Base-by-base conservation (phyloP, 2,888 invertebrate species). In the Monopis laevigella region DNA sequence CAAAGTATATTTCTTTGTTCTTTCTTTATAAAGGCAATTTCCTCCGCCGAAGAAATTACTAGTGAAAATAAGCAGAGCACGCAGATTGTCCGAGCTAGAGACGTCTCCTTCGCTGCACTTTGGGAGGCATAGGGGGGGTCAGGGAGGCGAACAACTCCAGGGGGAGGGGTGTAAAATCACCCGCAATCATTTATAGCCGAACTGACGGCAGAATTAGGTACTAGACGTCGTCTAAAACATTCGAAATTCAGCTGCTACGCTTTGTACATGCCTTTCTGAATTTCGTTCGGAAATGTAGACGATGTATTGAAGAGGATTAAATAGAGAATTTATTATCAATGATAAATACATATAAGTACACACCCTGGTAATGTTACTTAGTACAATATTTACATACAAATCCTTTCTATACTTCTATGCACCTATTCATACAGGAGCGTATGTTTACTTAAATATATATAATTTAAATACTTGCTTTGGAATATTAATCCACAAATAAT, bases 161-260 rank as follows among this genome's bases (percentile, higher is more conserved):
- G 75, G 75, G 66, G 69, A 75, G 75, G 65, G 72, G 71, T 71
- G 72, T 68, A 77, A 77, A 77, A 77, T 78, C 78, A 77, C 78
- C 78, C 78, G 65, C 78, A 75, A 78, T 80, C 77, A 78, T 78
- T 78, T 80, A 77, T 78, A 77, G 72, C 75, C 75, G 70, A 78
- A 78, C 75, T 74, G 77, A 75, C 75, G 73, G 69, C 65, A 60
- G 72, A 75, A 77, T 75, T 77, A 75, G 36, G 36, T 36, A 21
- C 21, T 36, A 36, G 32, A 32, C 32, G 17, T 17, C 21, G 36
- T 36, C 36, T 36, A 36, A 36, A 36, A 36, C 21, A 36, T 21
- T 36, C 19, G 21, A 36, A 21, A 12, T 21, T 21, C 36, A 16
- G 19, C 12, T 6, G 21, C 36, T 36, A 21, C 13, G 5, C 21